Evolutionary conservation across 2,113 vertebrate genomes (phyloP).

Genomic region (Cyanoliseus patagonus): DNA sequence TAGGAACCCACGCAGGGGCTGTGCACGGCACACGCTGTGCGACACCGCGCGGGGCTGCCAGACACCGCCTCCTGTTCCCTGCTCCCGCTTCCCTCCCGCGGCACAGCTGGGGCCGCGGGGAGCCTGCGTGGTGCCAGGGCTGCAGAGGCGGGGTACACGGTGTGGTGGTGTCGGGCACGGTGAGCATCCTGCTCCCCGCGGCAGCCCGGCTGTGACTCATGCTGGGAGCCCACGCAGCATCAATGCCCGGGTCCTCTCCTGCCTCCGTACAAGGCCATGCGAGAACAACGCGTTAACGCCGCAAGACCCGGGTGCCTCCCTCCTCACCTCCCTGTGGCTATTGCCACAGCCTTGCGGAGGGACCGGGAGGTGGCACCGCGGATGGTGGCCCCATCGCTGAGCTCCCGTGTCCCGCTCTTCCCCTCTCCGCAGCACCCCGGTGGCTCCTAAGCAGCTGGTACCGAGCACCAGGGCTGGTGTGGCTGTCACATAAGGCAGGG

Average conservation of each 20-base stretch:
- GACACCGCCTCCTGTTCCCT: background rate
- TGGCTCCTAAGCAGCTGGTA: background rate
- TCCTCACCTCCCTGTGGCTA: fast-evolving
- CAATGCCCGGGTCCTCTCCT: background rate
- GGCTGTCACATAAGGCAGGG: background rate
- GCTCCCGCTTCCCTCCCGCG: background rate
- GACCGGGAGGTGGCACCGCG: fast-evolving
- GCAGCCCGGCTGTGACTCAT: conserved; percentile 21
- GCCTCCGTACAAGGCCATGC: background rate
- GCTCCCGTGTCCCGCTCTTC: fast-evolving
- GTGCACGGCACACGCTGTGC: background rate
- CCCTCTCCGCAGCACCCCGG: too few relatives aligned
- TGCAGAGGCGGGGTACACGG: background rate
- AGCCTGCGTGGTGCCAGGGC: background rate
- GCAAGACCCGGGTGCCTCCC: background rate
- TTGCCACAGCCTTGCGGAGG: background rate
- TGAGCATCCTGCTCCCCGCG: background rate
- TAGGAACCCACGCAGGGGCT: background rate
- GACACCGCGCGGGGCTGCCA: background rate
- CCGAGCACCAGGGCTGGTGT: background rate
- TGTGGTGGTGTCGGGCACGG: fast-evolving
- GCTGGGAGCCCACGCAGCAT: background rate
- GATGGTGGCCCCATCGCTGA: background rate
- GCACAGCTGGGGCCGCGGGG: fast-evolving
- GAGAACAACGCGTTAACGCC: background rate